Base-by-base conservation (phyloP, 2,797 vertebrate genomes). In the Xiphorhynchus erythropygius region DNA sequence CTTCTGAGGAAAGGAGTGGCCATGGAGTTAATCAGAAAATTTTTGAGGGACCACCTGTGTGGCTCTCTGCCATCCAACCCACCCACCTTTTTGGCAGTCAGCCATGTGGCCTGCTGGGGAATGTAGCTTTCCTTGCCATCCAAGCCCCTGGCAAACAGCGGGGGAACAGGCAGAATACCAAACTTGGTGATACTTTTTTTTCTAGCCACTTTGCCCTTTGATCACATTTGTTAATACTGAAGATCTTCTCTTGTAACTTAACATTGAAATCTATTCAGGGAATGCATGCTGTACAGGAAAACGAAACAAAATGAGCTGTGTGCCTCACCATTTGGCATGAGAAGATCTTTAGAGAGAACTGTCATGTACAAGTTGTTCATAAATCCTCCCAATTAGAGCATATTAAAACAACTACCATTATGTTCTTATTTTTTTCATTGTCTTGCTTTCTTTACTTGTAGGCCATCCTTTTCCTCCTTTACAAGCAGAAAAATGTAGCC, bases 31-130 rank as follows among this genome's bases (percentile, higher is more conserved):
- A 96, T 90, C 77, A 77, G 87, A 93, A 94, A 63, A 71, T 84
- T 89, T 95, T 95, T 94, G 91, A 90, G 86, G 59, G 96, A 96
- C 95, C 96, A 94, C 93, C 94, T 96, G 96, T 94, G 90, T 94
- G 94, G 95, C 94, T 35, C 50, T 73, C 41, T 94, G 95, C 95
- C 96, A 96, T 93, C 69, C 91, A 95, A 82, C 89, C 80, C 67
- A 91, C 94, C 89, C 85, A 93, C 59, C 88, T 84, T 42, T 80
- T 24, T 94, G 96, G 95, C 87, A 27, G 52, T 47, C 56, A 77
- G 84, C 93, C 94, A 12, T 3, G n/a, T 88, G 93, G 93, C 62
- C 82, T 94, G 71, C 62, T 93, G 68, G 39, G 75, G 93, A 96
- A 90, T 71, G 74, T 25, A 64, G 56, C 41, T 79, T 94, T 83